phyloP scores from a whole-genome alignment of 2,888 invertebrate genomes.

The Cetonia aurata region DNA sequence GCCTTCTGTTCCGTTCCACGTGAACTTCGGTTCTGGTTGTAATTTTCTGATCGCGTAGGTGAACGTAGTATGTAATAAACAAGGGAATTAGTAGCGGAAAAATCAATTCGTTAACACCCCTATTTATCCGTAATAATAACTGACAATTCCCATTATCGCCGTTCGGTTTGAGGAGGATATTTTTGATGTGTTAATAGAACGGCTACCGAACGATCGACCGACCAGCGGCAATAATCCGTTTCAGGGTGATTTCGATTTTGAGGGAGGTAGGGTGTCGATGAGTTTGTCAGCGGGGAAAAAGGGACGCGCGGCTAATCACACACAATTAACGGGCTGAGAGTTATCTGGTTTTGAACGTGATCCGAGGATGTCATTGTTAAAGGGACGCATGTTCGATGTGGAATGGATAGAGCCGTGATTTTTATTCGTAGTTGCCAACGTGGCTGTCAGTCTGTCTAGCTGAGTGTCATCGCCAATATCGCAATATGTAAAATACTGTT shows the following conservation, averaged over 20 bases:
- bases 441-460: no score
- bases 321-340: constrained; percentile 61
- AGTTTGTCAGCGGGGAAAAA: constrained; percentile 50
- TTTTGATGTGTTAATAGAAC: constrained; percentile 56
- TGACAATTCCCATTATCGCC: constrained; percentile 59
- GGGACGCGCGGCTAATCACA: constrained; percentile 60
- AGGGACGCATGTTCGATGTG: constrained; percentile 46
- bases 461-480: no score
- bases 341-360: constrained; percentile 61
- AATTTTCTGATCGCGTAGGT: background rate
- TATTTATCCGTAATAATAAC: constrained; percentile 59
- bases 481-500: no score
- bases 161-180: constrained; percentile 46
- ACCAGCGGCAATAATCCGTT: constrained; percentile 37
- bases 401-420: constrained; percentile 53
- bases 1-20: no score
- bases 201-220: constrained; percentile 45
- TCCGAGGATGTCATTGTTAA: constrained; percentile 59
- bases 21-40: no score
- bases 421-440: constrained; percentile 53
- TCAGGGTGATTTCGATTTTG: constrained; percentile 1
- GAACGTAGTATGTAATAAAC: constrained; percentile 28
- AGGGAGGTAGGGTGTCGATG: constrained; percentile 24
- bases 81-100: constrained; percentile 52
- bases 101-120: constrained; percentile 61